Evolutionary conservation across 2,797 vertebrate species (phyloP), one percentile per base, ranked within the genome.

Genomic region (Micropoecilia bifurca): DNA sequence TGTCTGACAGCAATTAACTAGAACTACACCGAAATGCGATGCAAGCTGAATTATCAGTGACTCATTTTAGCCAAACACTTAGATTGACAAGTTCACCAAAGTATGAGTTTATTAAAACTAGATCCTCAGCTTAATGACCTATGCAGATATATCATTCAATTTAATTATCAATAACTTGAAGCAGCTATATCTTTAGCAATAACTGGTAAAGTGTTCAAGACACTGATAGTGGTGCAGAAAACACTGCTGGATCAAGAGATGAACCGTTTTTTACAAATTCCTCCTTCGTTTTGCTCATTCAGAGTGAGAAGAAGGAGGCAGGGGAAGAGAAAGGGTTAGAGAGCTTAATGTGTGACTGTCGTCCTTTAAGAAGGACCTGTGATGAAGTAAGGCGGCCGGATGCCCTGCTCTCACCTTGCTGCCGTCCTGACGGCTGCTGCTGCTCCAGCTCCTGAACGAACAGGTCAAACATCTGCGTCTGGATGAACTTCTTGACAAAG

Each of bases 401-500:
- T 18, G 18, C 76, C 25, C 9, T n/a, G 39, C 1, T 18, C 78
- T 83, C 88, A 98, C 98, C 97, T 95, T 97, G 96, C 79, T 97
- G 96, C 0, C 95, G 94, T 43, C 94, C 95, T 46, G 93, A 89
- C 89, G 95, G 97, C 86, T 95, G 97, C 84, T 95, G 97, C 88
- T 96, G 97, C 84, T 98, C 98, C 0, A 96, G 96, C 33, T 98
- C 97, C 93, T 99, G 97, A 79, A 99, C 97, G 73, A 98, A 99
- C 6, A 99, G 92, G 75, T 97, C 97, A 33, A 99, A 99, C 96
- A 98, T 97, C 91, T 99, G 98, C 0, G 97, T 98, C 95, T 96
- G 95, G 74, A 97, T 94, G 74, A 99, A 99, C 84, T 93, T 97
- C 90, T 99, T 98, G 71, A 98, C 90, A 22, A 98, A 97, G 46